Conservation (phyloP, 2,113 vertebrate genomes). For the Euleptes europaea region DNA sequence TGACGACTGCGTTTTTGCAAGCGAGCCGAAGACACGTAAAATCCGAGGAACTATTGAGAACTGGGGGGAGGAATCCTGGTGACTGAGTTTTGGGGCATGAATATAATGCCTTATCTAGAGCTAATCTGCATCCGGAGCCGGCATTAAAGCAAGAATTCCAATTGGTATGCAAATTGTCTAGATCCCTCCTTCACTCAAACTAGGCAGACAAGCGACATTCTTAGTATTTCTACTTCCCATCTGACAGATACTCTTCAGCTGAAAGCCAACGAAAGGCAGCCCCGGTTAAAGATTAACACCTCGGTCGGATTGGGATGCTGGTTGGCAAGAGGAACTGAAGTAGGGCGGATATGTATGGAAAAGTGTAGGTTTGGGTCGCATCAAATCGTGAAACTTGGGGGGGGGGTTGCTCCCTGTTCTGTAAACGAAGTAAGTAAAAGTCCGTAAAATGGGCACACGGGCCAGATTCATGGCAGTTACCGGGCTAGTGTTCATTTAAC, state of each 20-base stretch:
- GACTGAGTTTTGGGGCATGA: not conserved
- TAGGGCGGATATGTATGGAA: not conserved
- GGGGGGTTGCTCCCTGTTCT: accelerated
- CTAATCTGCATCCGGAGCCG: not conserved
- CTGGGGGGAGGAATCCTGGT: too few relatives aligned
- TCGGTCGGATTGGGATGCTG: not conserved
- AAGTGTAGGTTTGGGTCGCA: not conserved
- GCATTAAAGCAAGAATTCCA: not conserved
- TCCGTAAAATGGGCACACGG: not conserved
- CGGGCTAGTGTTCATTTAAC: too few relatives aligned
- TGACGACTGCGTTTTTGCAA: too few relatives aligned
- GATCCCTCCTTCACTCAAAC: accelerated
- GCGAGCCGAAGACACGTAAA: too few relatives aligned
- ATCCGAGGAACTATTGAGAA: too few relatives aligned
- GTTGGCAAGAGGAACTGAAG: not conserved
- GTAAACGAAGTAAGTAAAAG: not conserved
- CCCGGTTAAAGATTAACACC: not conserved
- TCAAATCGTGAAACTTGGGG: not conserved
- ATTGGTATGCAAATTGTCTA: not conserved
- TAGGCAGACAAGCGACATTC: not conserved
- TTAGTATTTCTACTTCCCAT: not conserved
- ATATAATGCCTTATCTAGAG: not conserved
- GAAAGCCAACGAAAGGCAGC: not conserved
- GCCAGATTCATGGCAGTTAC: not conserved
- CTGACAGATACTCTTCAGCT: not conserved